Conservation (phyloP, 2,113 vertebrate species). For the Gavialis gangeticus region DNA sequence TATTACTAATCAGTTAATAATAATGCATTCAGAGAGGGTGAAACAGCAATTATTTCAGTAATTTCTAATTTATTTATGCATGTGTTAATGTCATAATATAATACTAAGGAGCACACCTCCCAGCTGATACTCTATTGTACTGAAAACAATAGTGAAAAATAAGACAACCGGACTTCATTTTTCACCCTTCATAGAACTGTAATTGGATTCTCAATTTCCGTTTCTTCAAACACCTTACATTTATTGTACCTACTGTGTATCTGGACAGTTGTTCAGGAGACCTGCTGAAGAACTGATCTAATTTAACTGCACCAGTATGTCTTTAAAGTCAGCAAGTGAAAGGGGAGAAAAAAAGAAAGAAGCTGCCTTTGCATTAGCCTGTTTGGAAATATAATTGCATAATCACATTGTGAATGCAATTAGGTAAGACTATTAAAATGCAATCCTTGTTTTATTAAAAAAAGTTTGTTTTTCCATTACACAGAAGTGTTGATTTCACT, state of each 20-base stretch:
- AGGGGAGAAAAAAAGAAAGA: background rate
- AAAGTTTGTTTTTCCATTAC: background rate
- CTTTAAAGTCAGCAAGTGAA: background rate
- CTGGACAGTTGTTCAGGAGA: background rate
- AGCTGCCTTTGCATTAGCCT: slow-evolving; percentile 81
- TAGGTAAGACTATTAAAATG: background rate
- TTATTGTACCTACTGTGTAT: background rate
- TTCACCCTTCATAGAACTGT: background rate
- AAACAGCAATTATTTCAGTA: background rate
- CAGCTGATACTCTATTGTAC: slow-evolving; percentile 10
- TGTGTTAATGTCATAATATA: background rate
- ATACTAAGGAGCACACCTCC: background rate
- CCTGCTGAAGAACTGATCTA: background rate
- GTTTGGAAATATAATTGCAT: background rate
- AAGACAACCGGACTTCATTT: background rate
- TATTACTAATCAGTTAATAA: background rate
- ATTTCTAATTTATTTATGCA: background rate
- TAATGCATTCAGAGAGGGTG: background rate
- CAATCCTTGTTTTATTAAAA: background rate
- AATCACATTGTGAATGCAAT: background rate
- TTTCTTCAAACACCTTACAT: background rate
- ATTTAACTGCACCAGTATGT: background rate
- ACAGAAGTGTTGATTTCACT: background rate
- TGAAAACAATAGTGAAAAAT: background rate
- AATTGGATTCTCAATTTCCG: background rate